Base-by-base conservation (phyloP, 2,113 vertebrate genomes). In the Junco hyemalis region DNA sequence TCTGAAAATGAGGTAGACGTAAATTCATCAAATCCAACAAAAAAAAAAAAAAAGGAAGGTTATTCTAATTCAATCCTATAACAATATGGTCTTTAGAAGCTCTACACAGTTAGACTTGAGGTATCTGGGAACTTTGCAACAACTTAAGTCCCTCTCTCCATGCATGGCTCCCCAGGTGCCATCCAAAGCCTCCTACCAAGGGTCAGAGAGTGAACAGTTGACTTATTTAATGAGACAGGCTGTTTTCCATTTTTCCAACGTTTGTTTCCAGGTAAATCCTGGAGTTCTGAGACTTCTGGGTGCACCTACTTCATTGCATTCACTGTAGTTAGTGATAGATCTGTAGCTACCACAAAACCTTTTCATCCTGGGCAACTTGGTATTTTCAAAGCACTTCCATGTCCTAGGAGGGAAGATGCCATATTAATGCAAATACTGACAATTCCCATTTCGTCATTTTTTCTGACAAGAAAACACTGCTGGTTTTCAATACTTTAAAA, bases 291-390 rank as follows among this genome's bases (percentile, higher is more conserved):
- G 28, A 11, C 24, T 59, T 13, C 64, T 53, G 31, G 9, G 16
- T 51, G 38, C 23, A 38, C 5, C 12, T 48, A 14, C 38, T 56
- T 45, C 47, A 63, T 9, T 3, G 1, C 16, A 36, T 9, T 51
- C 29, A 44, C 16, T 48, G 20, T 7, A 42, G 24, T 7, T 2
- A 5, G 29, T 23, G 38, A 59, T 0, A 57, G 12, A 57, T 8
- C 9, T 11, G 35, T 14, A 71, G 60, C 25, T 61, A 48, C 11
- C 24, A 81, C 21, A n/a, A 19, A 51, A 17, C 2, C 1, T 51
- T 78, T 87, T 44, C 29, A 29, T 64, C 31, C 38, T 48, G 40
- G 51, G 15, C 13, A 63, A 47, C 19, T n/a, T 50, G 14, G 3
- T 33, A 21, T 56, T 92, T 84, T 38, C 60, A 70, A 81, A 64